These are phyloP conservation scores for Cephonodes hylas DNA, from an alignment of 2,888 invertebrate species.

Conservation along the genomic window DNA sequence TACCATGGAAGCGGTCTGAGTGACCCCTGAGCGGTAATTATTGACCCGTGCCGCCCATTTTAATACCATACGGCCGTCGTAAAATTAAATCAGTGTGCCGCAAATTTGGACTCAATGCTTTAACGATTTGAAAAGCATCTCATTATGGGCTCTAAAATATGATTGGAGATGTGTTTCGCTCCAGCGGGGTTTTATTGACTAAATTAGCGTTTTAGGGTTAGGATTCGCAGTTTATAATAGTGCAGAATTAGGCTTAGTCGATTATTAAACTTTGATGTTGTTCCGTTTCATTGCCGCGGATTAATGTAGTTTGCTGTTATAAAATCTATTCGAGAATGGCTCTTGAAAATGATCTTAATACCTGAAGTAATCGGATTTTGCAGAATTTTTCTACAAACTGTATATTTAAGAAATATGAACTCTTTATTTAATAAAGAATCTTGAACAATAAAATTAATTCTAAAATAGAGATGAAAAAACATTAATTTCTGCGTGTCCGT, in stretches of 20 bases:
- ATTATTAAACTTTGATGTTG: too few species aligned
- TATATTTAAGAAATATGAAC: too few species aligned
- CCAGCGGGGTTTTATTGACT: neutral
- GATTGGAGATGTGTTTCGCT: neutral
- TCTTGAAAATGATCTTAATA: too few species aligned
- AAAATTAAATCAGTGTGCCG: constrained; percentile 49
- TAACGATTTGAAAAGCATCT: constrained; percentile 34
- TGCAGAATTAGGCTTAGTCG: neutral
- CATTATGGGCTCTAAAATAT: constrained; percentile 26
- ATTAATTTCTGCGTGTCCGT: neutral
- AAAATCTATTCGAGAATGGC: too few species aligned
- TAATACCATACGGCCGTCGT: constrained; percentile 36
- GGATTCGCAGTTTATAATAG: neutral
- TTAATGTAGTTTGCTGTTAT: too few species aligned
- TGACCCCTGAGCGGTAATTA: constrained; percentile 39
- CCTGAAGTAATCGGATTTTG: too few species aligned
- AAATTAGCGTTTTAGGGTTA: neutral
- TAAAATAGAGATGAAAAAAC: neutral
- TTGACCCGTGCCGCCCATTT: constrained; percentile 45
- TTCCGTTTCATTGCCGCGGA: too few species aligned
- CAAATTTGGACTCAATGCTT: constrained; percentile 43
- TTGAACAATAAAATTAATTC: neutral
- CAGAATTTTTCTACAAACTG: too few species aligned
- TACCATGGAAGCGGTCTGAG: constrained; percentile 43
- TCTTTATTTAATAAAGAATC: neutral